Percentiles rank a stretch among this genome's conserved stretches.
Conservation (phyloP, 2,797 vertebrate species). For the Smutsia gigantea region DNA sequence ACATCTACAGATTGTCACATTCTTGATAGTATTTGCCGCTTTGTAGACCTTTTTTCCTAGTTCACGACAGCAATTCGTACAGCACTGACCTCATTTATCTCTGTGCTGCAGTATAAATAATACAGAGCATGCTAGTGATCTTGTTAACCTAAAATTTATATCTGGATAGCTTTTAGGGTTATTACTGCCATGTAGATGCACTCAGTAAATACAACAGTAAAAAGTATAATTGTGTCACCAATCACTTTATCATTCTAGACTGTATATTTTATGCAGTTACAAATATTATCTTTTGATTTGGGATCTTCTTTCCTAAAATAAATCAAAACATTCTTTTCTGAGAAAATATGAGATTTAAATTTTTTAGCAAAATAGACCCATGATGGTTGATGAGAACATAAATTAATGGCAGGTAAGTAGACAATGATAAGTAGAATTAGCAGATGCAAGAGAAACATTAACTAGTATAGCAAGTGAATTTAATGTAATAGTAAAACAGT, state of each 20-base stretch:
- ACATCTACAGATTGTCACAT: background rate
- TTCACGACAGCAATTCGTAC: background rate
- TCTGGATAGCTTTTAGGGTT: background rate
- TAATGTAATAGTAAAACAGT: background rate
- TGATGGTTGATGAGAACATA: background rate
- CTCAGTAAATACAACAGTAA: background rate
- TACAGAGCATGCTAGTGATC: background rate
- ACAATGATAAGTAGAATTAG: background rate
- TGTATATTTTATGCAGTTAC: conserved; percentile 1
- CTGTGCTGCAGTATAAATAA: background rate
- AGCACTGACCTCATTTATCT: conserved; percentile 17
- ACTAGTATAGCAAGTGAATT: background rate
- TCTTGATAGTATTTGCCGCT: background rate
- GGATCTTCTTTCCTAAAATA: background rate
- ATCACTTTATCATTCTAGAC: background rate
- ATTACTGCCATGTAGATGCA: conserved; percentile 21
- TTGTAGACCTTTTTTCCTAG: background rate
- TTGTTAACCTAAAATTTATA: conserved; percentile 43
- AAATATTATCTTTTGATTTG: background rate
- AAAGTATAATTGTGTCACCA: background rate
- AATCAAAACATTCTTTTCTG: background rate
- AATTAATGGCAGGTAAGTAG: background rate
- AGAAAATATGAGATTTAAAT: background rate
- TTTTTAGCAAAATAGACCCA: background rate
- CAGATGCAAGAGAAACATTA: background rate